Evolutionary conservation across 2,797 vertebrate species (phyloP).

Genomic region (Xiphorhynchus erythropygius): DNA sequence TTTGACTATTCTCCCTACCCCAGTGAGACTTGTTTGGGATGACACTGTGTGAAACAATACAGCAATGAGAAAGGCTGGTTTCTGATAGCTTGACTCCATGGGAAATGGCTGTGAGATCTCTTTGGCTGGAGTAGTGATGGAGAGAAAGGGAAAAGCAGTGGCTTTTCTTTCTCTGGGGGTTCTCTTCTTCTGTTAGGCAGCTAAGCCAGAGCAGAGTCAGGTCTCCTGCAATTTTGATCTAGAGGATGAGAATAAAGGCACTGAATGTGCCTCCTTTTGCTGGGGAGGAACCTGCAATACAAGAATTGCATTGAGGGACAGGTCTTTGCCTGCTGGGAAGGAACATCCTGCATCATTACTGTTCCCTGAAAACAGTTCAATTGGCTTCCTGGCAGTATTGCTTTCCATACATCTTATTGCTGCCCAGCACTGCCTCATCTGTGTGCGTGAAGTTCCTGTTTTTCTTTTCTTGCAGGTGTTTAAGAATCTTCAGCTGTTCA

Average conservation of each 20-base stretch:
- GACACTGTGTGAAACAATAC: neutral
- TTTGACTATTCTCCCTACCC: neutral
- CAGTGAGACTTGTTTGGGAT: neutral
- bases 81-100: neutral
- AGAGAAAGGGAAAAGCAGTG: neutral
- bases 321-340: neutral
- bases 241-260: neutral
- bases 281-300: neutral
- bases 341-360: neutral
- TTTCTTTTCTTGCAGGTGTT: slow-evolving; percentile 84
- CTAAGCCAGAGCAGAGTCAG: neutral
- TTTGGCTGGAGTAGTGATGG: neutral
- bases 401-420: neutral
- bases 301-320: neutral
- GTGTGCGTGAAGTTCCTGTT: neutral
- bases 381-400: neutral
- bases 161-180: neutral
- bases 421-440: neutral
- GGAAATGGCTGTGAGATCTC: neutral
- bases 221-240: neutral
- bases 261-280: neutral
- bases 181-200: neutral
- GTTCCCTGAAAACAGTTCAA: neutral
- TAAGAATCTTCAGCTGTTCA: slow-evolving; percentile 96
- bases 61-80: neutral